These are phyloP conservation scores for Muscicapa adusta DNA, from an alignment of 2,113 vertebrate genomes.

Conservation along the genomic window DNA sequence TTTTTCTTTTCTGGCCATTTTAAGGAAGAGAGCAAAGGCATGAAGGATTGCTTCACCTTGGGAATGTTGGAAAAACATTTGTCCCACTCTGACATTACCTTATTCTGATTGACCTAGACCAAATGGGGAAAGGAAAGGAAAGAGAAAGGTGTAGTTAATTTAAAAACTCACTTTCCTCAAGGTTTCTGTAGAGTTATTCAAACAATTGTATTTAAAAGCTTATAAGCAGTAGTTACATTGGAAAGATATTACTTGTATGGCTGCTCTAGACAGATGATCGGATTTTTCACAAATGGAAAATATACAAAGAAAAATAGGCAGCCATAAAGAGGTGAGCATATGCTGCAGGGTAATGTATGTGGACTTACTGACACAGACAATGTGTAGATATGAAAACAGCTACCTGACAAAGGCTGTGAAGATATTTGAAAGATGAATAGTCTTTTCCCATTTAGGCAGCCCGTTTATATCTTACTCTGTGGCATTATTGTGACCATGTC, in stretches of 20 bases:
- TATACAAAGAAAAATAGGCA: not conserved
- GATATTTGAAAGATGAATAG: not conserved
- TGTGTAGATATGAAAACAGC: not conserved
- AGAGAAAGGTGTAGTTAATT: constrained; percentile 8
- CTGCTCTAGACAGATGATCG: not conserved
- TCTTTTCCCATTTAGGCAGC: not conserved
- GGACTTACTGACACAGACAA: not conserved
- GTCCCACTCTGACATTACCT: not conserved
- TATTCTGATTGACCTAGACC: constrained; percentile 29
- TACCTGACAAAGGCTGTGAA: not conserved
- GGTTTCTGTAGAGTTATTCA: not conserved
- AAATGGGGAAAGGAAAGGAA: not conserved
- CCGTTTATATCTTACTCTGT: not conserved
- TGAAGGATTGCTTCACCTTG: constrained; percentile 20
- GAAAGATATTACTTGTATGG: not conserved
- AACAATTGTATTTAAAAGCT: not conserved
- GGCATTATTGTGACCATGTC: not conserved
- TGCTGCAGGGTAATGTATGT: not conserved
- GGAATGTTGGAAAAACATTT: not conserved
- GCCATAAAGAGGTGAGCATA: not conserved
- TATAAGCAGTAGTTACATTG: not conserved
- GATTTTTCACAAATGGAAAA: not conserved
- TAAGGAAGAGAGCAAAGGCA: constrained; percentile 30
- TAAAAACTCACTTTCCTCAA: constrained; percentile 43
- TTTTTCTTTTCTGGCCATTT: constrained; percentile 38